phyloP scores from a whole-genome alignment of 2,888 invertebrate species.

The Axea sp. region DNA sequence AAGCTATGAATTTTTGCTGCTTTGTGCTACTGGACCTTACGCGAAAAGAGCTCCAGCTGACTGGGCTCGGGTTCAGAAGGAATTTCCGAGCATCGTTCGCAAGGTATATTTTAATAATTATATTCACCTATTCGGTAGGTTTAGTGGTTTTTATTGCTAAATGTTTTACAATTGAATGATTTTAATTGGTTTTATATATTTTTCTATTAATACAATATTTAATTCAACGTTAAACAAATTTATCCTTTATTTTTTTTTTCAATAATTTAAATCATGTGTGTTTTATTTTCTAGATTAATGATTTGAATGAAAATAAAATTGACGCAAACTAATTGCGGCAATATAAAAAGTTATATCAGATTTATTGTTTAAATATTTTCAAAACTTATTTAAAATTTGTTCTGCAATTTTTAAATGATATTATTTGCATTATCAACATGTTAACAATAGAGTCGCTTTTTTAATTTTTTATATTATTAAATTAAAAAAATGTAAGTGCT shows the following conservation, averaged over 20 bases:
- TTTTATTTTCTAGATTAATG: constrained; percentile 11
- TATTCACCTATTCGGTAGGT: background rate
- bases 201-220: too few relatives aligned
- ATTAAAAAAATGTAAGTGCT: too few relatives aligned
- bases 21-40: constrained; percentile 81
- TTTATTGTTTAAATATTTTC: background rate
- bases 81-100: constrained; percentile 81
- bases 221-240: background rate
- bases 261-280: background rate
- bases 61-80: constrained; percentile 81
- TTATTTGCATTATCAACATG: too few relatives aligned
- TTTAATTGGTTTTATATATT: too few relatives aligned
- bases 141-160: too few relatives aligned
- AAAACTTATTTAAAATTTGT: too few relatives aligned
- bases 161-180: too few relatives aligned
- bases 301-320: constrained; percentile 8
- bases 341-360: background rate
- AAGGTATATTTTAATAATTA: constrained; percentile 76
- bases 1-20: constrained; percentile 80
- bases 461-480: too few relatives aligned
- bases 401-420: too few relatives aligned
- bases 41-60: constrained; percentile 80
- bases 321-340: background rate
- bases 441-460: too few relatives aligned
- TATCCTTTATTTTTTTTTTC: background rate